Evolutionary conservation across 2,113 vertebrate species (phyloP).

Genomic region (Lasiurus borealis): DNA sequence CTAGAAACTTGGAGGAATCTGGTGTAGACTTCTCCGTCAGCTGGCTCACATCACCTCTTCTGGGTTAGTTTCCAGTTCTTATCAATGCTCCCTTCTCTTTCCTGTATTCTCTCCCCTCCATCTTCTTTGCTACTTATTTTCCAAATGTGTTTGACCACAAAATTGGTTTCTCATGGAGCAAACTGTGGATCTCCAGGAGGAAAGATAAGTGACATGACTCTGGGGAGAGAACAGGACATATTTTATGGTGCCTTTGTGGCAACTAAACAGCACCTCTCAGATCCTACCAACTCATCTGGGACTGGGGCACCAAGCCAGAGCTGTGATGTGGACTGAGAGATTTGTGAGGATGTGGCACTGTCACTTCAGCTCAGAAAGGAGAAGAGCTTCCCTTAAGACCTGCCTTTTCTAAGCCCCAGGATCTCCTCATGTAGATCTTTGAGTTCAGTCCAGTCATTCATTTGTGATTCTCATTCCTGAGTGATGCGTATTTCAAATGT

Average conservation of each 20-base stretch:
- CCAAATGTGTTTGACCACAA: conserved; percentile 29
- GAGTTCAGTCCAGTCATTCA: background rate
- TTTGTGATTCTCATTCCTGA: background rate
- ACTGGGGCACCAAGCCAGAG: background rate
- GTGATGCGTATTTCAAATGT: background rate
- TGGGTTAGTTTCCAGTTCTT: background rate
- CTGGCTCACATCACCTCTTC: background rate
- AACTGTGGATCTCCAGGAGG: background rate
- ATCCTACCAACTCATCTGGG: background rate
- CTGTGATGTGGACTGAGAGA: background rate
- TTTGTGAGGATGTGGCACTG: background rate
- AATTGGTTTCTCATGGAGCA: background rate
- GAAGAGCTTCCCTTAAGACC: background rate
- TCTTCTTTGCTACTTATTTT: conserved; percentile 34
- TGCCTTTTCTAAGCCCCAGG: background rate
- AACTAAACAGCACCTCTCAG: background rate
- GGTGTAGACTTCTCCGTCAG: background rate
- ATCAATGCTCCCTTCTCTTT: background rate
- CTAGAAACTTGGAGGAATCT: background rate
- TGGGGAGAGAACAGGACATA: background rate
- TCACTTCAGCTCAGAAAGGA: conserved; percentile 32
- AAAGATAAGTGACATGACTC: conserved; percentile 11
- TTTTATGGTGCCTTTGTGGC: background rate
- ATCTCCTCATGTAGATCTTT: background rate
- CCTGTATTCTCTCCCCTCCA: background rate